These are phyloP conservation scores for Dendronephthya gigantea DNA, from an alignment of 64 coral and sea anemone genomes.

Conservation along the genomic window DNA sequence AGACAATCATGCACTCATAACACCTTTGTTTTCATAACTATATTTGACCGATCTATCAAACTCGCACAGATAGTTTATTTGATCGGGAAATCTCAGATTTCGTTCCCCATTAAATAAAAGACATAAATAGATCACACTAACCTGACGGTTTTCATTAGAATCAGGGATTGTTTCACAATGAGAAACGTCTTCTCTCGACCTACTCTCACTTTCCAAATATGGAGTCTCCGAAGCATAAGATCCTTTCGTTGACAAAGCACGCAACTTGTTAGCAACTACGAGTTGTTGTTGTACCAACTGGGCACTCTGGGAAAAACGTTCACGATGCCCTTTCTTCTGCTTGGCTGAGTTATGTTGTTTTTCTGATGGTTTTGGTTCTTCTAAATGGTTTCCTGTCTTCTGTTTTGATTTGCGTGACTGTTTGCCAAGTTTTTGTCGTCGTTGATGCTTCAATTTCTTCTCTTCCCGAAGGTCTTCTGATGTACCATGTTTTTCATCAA, in stretches of 20 bases:
- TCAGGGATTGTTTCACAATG: not conserved
- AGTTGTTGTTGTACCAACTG: not conserved
- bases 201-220: not conserved
- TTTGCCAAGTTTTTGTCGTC: not conserved
- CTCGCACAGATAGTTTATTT: too few species aligned
- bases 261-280: not conserved
- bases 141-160: not conserved
- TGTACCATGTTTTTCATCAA: not conserved
- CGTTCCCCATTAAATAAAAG: too few species aligned
- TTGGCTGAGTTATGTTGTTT: not conserved
- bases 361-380: not conserved
- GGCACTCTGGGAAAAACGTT: not conserved
- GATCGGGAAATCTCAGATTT: too few species aligned
- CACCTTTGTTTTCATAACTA: too few species aligned
- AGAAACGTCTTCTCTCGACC: not conserved
- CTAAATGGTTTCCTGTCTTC: too few species aligned
- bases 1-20: too few species aligned
- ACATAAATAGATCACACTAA: too few species aligned
- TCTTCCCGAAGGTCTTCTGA: not conserved
- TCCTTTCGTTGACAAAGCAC: not conserved
- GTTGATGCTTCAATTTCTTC: not conserved
- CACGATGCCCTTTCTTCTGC: not conserved
- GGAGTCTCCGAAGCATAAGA: not conserved
- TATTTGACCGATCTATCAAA: not conserved
- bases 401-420: not conserved